Evolutionary conservation across 2,888 invertebrate genomes (phyloP), one percentile per base, ranked within the genome.

Genomic region (Buathra laborator): DNA sequence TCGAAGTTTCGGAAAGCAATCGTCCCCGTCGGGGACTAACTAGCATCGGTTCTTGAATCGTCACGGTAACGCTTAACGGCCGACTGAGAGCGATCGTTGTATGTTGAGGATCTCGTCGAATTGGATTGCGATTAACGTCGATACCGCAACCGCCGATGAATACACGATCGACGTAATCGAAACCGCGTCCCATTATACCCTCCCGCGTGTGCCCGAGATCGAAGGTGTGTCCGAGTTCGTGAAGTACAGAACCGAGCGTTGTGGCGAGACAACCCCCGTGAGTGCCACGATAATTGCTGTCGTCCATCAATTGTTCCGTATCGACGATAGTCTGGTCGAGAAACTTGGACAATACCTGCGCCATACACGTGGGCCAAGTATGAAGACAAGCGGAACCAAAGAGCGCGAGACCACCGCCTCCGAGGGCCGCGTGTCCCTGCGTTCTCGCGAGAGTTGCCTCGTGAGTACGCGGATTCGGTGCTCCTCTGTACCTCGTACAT

Each of bases 221-320:
- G 93, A 99, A 98, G 0, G 98, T 98, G 93, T 99, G 99, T 16
- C 98, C 98, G 67, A 99, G 95, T 95, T 99, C 99, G 93, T 99
- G 99, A 56, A 98, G 96, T 9, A 98, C 97, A 16, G 98, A 97
- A 16, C 99, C 99, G 56, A 99, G 94, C 19, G 98, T 98, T 6
- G 98, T 98, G 16, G 98, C 97, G 94, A 97, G 98, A 92, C 98
- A 98, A 46, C 97, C 98, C 84, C 98, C 98, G 89, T 96, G 95
- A 0, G 97, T 98, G 51, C 97, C 97, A 84, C 98, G 96, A 93
- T 98, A 98, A 89, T 97, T 97, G 94, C 98, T 98, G 91, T 99
- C 98, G 94, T 99, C 98, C 96, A 99, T 97, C 90, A 97, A 96
- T 86, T 95, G 94, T 43, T 94, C 94, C 66, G 96, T 95, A 93